Conservation (phyloP, 2,888 invertebrate genomes). For the Crematogaster levior region DNA sequence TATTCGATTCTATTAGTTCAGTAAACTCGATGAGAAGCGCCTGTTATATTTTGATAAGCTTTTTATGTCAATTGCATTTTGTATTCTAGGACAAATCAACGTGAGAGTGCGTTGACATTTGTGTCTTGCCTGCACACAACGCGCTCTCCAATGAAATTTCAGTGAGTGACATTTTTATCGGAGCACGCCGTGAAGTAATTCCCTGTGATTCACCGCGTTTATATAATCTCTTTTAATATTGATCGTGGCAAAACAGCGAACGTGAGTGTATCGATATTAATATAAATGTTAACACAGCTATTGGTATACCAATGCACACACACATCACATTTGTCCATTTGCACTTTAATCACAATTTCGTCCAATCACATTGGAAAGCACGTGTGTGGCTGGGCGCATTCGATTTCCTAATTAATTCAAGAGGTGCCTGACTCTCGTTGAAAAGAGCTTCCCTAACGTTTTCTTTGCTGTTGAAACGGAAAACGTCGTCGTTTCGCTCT, state of each 20-base stretch:
- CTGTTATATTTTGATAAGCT: constrained; percentile 24
- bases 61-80: constrained; percentile 12
- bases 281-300: constrained; percentile 16
- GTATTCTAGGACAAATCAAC: constrained; percentile 4
- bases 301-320: neutral
- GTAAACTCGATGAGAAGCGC: constrained; percentile 24
- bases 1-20: constrained; percentile 4
- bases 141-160: constrained; percentile 9
- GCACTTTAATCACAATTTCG: neutral
- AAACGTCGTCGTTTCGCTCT: constrained; percentile 13
- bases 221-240: constrained; percentile 32
- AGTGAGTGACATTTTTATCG: constrained; percentile 21
- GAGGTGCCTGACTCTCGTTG: neutral
- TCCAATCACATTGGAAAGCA: neutral
- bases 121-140: neutral
- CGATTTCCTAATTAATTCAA: constrained; percentile 2
- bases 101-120: constrained; percentile 2
- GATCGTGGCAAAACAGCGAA: constrained; percentile 30
- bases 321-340: neutral
- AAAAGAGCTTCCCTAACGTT: neutral
- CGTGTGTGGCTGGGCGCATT: too few species aligned
- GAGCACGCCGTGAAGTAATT: constrained; percentile 19
- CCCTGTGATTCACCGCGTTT: neutral
- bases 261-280: constrained; percentile 18
- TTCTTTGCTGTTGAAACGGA: neutral